phyloP scores from a whole-genome alignment of 2,797 vertebrate species.

The Coregonus ussuriensis region DNA sequence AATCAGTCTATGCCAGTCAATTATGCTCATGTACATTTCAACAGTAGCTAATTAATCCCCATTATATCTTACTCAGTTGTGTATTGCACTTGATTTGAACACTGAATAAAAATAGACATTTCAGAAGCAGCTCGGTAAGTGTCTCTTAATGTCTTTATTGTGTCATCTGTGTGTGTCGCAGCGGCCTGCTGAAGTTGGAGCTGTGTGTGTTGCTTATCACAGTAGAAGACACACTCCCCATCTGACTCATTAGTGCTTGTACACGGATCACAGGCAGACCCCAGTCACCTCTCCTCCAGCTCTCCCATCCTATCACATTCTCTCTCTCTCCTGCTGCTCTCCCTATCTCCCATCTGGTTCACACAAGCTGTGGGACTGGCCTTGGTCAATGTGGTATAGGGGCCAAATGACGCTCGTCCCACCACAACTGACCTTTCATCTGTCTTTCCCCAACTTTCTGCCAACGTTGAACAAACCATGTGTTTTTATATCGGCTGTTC shows the following conservation, averaged over 20 bases:
- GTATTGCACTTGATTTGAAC: slow-evolving; percentile 45
- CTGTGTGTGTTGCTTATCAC: slow-evolving; percentile 29
- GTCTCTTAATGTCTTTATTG: slow-evolving; percentile 66
- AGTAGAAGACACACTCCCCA: slow-evolving; percentile 38
- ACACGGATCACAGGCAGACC: slow-evolving; percentile 32
- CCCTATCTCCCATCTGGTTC: slow-evolving; percentile 23
- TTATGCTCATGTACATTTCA: neutral
- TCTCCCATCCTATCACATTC: neutral
- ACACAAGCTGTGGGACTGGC: slow-evolving; percentile 23
- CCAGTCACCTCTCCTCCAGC: slow-evolving; percentile 40
- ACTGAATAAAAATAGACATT: slow-evolving; percentile 67
- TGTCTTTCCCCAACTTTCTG: slow-evolving; percentile 13
- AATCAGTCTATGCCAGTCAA: neutral
- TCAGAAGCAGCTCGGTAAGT: slow-evolving; percentile 50
- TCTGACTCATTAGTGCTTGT: slow-evolving; percentile 47
- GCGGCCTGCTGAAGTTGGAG: slow-evolving; percentile 29
- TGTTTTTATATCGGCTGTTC: slow-evolving; percentile 41
- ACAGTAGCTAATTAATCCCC: neutral
- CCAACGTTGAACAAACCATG: slow-evolving; percentile 29
- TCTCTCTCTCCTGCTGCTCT: neutral
- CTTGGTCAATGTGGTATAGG: neutral
- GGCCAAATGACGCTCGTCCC: slow-evolving; percentile 12
- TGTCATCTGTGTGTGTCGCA: slow-evolving; percentile 41
- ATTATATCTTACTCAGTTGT: slow-evolving; percentile 16
- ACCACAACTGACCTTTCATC: slow-evolving; percentile 4